Evolutionary conservation across 1,140 invertebrate species (phyloP).

Genomic region (Drosophila lacertosa): DNA sequence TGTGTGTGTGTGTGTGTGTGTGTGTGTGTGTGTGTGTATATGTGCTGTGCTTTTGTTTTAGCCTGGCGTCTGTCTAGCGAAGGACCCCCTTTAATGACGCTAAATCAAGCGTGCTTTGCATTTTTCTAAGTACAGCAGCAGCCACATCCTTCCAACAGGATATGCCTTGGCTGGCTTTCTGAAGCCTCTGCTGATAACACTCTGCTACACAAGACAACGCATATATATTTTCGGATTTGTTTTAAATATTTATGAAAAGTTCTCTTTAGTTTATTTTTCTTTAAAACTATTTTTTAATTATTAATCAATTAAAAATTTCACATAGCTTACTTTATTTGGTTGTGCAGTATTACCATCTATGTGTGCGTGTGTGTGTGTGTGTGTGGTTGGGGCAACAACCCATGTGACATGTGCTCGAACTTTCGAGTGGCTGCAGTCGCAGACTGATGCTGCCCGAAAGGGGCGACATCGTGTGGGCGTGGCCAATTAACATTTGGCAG

Average conservation of each 20-base stretch:
- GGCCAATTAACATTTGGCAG: constrained; percentile 64
- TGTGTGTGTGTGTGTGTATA: constrained; percentile 11
- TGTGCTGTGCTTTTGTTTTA: constrained; percentile 10
- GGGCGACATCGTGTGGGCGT: constrained; percentile 42
- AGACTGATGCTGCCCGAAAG: constrained; percentile 21
- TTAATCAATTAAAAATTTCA: no score
- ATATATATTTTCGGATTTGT: no score
- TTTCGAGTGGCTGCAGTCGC: constrained; percentile 63
- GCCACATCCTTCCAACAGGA: constrained; percentile 2
- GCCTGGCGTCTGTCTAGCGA: constrained; percentile 25
- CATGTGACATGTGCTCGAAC: constrained; percentile 74
- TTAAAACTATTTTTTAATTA: neutral
- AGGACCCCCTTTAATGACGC: constrained; percentile 69
- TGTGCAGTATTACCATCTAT: constrained; percentile 28
- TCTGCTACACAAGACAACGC: constrained; percentile 21
- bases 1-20: neutral
- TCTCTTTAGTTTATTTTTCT: neutral
- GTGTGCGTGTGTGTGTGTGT: neutral
- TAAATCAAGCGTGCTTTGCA: constrained; percentile 80
- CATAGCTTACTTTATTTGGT: constrained; percentile 2
- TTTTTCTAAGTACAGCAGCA: constrained; percentile 55
- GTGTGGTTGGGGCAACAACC: constrained; percentile 65
- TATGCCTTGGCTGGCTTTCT: constrained; percentile 17
- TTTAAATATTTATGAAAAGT: no score
- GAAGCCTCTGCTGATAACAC: constrained; percentile 42